These are phyloP conservation scores for Macrophya annulata DNA, from an alignment of 2,888 invertebrate genomes.

Conservation along the genomic window DNA sequence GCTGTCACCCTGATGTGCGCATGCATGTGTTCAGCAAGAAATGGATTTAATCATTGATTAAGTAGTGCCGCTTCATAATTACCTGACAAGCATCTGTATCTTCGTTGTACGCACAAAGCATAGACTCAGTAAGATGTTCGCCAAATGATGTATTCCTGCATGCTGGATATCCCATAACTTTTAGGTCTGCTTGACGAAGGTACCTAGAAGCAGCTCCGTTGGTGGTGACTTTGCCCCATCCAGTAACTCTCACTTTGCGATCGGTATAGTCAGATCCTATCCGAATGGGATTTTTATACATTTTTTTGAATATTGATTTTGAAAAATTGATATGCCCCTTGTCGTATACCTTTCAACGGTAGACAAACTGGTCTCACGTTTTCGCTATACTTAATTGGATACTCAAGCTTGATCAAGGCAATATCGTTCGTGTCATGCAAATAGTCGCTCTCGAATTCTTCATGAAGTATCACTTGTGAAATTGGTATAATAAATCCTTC, in stretches of 20 bases:
- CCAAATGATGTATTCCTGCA: slow-evolving; percentile 76
- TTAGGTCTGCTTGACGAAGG: slow-evolving; percentile 80
- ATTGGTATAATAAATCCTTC: slow-evolving; percentile 79
- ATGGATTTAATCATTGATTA: not conserved
- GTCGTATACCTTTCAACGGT: slow-evolving; percentile 80
- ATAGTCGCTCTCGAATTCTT: slow-evolving; percentile 80
- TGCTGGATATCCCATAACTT: slow-evolving; percentile 78
- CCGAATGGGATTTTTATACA: slow-evolving; percentile 13
- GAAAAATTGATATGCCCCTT: not conserved
- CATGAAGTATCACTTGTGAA: slow-evolving; percentile 79
- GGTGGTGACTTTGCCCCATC: slow-evolving; percentile 81
- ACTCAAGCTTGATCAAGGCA: slow-evolving; percentile 80
- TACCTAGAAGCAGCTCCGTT: slow-evolving; percentile 78
- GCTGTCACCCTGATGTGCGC: slow-evolving; percentile 83
- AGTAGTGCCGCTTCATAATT: slow-evolving; percentile 58
- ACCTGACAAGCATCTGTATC: slow-evolving; percentile 86
- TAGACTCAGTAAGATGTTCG: slow-evolving; percentile 80
- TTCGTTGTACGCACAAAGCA: slow-evolving; percentile 85
- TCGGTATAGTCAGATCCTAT: slow-evolving; percentile 80
- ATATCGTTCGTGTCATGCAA: slow-evolving; percentile 83
- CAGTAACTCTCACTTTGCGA: slow-evolving; percentile 80
- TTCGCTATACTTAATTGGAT: slow-evolving; percentile 79
- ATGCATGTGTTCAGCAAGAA: not conserved
- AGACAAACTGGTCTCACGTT: slow-evolving; percentile 82
- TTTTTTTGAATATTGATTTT: not conserved